phyloP scores from a whole-genome alignment of 2,797 vertebrate species.

The Cynodonichthys magdalenae region DNA sequence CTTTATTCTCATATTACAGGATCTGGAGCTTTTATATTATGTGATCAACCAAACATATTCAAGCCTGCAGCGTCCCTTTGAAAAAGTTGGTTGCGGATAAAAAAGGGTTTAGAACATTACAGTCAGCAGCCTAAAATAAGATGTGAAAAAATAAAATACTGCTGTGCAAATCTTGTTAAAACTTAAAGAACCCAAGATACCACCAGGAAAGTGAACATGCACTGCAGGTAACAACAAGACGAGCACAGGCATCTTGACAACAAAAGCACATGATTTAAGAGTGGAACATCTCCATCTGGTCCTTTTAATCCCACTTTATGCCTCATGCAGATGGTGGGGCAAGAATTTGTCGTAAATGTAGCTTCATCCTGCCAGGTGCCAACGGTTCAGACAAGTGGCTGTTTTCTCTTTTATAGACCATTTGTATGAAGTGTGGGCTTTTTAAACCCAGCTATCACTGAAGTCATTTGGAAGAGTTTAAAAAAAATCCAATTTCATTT shows the following conservation, averaged over 20 bases:
- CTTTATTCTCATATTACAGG: constrained; percentile 14
- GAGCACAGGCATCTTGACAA: constrained; percentile 12
- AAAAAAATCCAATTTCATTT: constrained; percentile 16
- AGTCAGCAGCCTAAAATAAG: constrained; percentile 24
- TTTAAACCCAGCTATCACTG: constrained; percentile 35
- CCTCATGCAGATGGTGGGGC: constrained; percentile 56
- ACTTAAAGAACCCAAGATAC: constrained; percentile 11
- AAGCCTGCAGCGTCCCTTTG: constrained; percentile 16
- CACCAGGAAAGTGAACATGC: constrained; percentile 3
- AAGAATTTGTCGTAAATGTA: constrained; percentile 50
- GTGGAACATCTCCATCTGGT: constrained; percentile 50
- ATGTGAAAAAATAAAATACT: constrained; percentile 19
- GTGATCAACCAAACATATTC: constrained; percentile 12
- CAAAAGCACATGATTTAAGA: constrained; percentile 54
- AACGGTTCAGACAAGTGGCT: constrained; percentile 37
- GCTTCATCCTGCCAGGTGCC: constrained; percentile 55
- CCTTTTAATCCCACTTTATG: constrained; percentile 62
- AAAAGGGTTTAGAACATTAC: constrained; percentile 13
- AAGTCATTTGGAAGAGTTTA: constrained; percentile 29
- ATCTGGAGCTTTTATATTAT: constrained; percentile 22
- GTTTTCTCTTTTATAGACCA: constrained; percentile 40
- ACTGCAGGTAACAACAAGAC: constrained; percentile 15
- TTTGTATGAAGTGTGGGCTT: constrained; percentile 43
- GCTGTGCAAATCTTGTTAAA: constrained; percentile 13
- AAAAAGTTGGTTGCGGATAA: constrained; percentile 16